Evolutionary conservation across 2,797 vertebrate genomes (phyloP), one percentile per base, ranked within the genome.

Genomic region (Helarctos malayanus): DNA sequence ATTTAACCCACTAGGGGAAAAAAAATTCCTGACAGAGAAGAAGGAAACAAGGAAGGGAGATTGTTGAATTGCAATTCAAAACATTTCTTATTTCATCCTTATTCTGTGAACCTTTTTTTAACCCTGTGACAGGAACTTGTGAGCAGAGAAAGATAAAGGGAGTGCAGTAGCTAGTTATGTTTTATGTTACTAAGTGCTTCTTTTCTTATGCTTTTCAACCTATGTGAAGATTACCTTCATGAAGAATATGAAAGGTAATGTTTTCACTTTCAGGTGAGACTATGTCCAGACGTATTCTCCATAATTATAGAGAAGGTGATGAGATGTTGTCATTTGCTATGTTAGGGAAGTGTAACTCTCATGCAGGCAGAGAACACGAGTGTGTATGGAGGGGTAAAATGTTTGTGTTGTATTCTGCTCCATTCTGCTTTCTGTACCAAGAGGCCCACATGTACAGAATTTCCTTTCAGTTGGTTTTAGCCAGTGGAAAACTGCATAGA

Each of bases 11-110:
- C 35, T 63, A 57, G 3, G 25, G 79, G 23, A 6, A 32, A 69
- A 38, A 76, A 57, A 65, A 18, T 1, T 32, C 9, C 9, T n/a
- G 57, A 32, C 32, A 78, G 2, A 56, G 7, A 56, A 56, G 6
- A 81, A 54, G 12, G 11, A 21, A 80, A 57, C 47, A 47, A 49
- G 29, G 38, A 90, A 57, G 35, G 19, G 19, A 57, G 10, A 59
- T 11, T 27, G 38, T 84, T 59, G 76, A 95, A 18, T 19, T 90
- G 61, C 59, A 95, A 59, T 79, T 79, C 14, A 89, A 81, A 83
- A 84, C 25, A 14, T 57, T 47, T 57, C 18, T 41, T 52, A 63
- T 59, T 49, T 38, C 41, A 54, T 45, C 29, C 27, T 75, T 75
- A 75, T 27, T 85, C 49, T 69, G 21, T 21, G 19, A 85, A 59